Conservation (phyloP, 2,113 vertebrate genomes). For the Herpetotheres cachinnans region DNA sequence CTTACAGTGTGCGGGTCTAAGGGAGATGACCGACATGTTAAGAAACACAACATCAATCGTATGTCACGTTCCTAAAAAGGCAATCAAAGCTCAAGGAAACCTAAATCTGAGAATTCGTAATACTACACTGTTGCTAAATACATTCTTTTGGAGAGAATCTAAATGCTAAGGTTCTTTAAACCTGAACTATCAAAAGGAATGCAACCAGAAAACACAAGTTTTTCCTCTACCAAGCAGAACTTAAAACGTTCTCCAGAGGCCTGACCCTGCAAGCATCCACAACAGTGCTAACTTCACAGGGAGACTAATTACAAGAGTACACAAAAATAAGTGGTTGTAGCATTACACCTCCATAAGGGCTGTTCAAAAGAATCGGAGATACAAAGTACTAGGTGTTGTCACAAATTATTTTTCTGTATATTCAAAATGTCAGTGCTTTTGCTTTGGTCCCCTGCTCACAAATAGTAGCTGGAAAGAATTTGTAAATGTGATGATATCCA, state of each 20-base stretch:
- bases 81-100: not conserved
- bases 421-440: not conserved
- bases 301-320: not conserved
- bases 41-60: not conserved
- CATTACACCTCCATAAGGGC: not conserved
- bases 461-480: not conserved
- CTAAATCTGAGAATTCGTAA: not conserved
- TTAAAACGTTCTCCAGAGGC: not conserved
- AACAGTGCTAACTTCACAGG: not conserved
- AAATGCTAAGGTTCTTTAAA: not conserved
- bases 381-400: not conserved
- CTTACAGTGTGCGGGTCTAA: not conserved
- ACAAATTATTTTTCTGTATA: not conserved
- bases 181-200: not conserved
- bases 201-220: not conserved
- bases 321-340: not conserved
- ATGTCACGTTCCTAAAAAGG: not conserved
- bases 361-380: not conserved
- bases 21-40: not conserved
- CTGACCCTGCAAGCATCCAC: not conserved
- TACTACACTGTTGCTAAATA: not conserved
- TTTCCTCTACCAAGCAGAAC: not conserved
- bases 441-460: not conserved
- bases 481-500: not conserved
- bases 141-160: not conserved